Conservation (phyloP, 1,140 invertebrate genomes). For the Carposina sasakii region DNA sequence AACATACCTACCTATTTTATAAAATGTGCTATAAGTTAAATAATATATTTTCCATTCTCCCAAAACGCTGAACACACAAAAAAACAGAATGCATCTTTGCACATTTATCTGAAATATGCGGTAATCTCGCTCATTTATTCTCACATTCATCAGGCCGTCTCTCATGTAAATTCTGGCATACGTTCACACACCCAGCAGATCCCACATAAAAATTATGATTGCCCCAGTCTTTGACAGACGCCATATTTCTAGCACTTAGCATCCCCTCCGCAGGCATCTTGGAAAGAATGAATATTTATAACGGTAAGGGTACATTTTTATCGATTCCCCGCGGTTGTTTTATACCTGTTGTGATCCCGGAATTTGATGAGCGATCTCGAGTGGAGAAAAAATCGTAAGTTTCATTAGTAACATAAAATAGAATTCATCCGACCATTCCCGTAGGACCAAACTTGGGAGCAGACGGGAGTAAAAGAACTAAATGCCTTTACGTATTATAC, state of each 20-base stretch:
- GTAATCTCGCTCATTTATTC: slow-evolving; percentile 34
- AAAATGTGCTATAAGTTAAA: too few species aligned
- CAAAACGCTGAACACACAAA: too few species aligned
- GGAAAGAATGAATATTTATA: slow-evolving; percentile 60
- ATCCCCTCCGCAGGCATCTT: slow-evolving; percentile 30
- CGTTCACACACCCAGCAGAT: slow-evolving; percentile 33
- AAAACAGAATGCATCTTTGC: too few species aligned
- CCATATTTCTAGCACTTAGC: slow-evolving; percentile 52
- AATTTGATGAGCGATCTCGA: slow-evolving; percentile 24
- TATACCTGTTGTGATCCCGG: slow-evolving; percentile 35
- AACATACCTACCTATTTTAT: too few species aligned
- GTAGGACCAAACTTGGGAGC: slow-evolving; percentile 30
- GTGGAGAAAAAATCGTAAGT: slow-evolving; percentile 35
- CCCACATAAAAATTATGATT: slow-evolving; percentile 59
- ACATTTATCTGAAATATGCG: too few species aligned
- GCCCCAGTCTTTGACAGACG: slow-evolving; percentile 48
- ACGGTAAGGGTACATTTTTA: slow-evolving; percentile 45
- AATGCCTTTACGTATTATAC: slow-evolving; percentile 52
- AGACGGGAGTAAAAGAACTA: slow-evolving; percentile 14
- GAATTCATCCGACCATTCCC: slow-evolving; percentile 38
- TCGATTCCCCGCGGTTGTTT: slow-evolving; percentile 40
- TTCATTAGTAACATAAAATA: slow-evolving; percentile 57
- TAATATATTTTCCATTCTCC: too few species aligned
- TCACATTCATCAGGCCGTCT: slow-evolving; percentile 26
- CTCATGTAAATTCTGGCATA: slow-evolving; percentile 36